Evolutionary conservation across 2,797 vertebrate species (phyloP).

Genomic region (Cossypha dichroa): DNA sequence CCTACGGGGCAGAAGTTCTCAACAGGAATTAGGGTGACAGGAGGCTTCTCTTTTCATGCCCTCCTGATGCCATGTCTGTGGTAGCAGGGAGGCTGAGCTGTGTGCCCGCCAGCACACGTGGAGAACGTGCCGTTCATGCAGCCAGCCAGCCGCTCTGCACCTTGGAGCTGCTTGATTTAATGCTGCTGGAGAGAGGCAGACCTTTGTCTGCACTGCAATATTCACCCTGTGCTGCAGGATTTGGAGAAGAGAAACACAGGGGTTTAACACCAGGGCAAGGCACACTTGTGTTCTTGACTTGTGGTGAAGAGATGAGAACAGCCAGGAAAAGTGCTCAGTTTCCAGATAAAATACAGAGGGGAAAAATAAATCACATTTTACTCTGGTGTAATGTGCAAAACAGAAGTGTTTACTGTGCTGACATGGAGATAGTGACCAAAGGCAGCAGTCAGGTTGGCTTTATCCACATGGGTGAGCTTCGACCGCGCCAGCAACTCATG

Average conservation of each 20-base stretch:
- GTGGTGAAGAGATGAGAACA: neutral
- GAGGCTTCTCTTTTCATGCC: neutral
- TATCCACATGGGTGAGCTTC: neutral
- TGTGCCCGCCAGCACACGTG: neutral
- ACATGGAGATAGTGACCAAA: neutral
- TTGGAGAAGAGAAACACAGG: neutral
- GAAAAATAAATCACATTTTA: fast-evolving
- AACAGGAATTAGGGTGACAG: neutral
- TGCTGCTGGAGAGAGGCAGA: neutral
- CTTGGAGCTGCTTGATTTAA: neutral
- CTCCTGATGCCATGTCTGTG: neutral
- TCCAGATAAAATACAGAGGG: neutral
- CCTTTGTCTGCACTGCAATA: neutral
- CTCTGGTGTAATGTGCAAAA: neutral
- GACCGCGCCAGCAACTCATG: fast-evolving
- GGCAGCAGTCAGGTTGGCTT: neutral
- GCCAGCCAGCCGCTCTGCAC: neutral
- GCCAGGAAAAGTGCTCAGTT: neutral
- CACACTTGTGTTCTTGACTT: fast-evolving
- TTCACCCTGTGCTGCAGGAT: neutral
- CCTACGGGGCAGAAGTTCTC: neutral
- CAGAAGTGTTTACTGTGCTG: neutral
- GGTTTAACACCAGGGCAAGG: fast-evolving
- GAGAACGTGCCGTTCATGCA: neutral
- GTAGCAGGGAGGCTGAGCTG: neutral